Evolutionary conservation across 2,888 invertebrate genomes (phyloP).

Genomic region (Sesamia inferens): DNA sequence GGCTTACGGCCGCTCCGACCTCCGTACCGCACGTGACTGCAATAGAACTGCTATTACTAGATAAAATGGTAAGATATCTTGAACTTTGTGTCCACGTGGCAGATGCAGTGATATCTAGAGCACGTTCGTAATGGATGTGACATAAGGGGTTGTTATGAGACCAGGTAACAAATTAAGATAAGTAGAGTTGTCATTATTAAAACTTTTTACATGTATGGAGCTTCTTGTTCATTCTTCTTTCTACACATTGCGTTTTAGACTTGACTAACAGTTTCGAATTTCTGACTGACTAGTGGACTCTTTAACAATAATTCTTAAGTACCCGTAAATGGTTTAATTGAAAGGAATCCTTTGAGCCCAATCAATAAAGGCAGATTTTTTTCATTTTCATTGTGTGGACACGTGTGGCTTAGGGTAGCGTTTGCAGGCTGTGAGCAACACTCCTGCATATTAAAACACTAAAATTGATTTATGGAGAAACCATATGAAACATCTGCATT

Average conservation of each 20-base stretch:
- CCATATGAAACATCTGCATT: too few species aligned
- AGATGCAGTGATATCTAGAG: not conserved
- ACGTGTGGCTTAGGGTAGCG: not conserved
- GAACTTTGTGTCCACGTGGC: not conserved
- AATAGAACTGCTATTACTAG: constrained; percentile 10
- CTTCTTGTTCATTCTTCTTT: too few species aligned
- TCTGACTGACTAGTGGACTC: too few species aligned
- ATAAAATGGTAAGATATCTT: constrained; percentile 20
- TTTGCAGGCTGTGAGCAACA: not conserved
- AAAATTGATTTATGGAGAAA: too few species aligned
- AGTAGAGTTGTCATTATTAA: not conserved
- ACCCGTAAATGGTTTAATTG: too few species aligned
- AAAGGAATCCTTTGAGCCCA: too few species aligned
- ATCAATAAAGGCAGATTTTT: too few species aligned
- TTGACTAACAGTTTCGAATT: too few species aligned
- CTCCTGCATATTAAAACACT: not conserved
- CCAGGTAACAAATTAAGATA: not conserved
- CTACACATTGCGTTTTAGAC: too few species aligned
- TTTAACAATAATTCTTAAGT: too few species aligned
- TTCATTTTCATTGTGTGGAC: not conserved
- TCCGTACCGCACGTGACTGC: constrained; percentile 36
- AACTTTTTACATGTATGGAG: too few species aligned
- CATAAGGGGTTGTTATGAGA: not conserved
- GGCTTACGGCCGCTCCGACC: constrained; percentile 11
- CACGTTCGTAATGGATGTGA: not conserved